Percentiles rank a stretch among this genome's conserved stretches.
Conservation (phyloP, 2,113 vertebrate genomes). For the Cinclus cinclus region DNA sequence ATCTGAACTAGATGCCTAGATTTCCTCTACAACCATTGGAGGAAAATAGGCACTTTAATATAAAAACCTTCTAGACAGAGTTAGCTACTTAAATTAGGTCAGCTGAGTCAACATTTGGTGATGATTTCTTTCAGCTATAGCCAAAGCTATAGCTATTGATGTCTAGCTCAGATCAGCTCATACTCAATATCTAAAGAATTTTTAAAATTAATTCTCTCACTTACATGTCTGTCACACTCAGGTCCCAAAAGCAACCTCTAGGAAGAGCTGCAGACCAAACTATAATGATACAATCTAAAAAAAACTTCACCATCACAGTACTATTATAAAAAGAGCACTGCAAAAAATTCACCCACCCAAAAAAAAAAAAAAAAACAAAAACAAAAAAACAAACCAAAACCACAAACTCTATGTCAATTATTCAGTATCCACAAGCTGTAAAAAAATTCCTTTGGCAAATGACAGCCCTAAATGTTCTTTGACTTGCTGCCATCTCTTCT, state of each 20-base stretch:
- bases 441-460: constrained; percentile 35
- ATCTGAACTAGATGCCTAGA: background rate
- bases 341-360: background rate
- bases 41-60: background rate
- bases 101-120: background rate
- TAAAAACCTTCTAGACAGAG: background rate
- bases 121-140: background rate
- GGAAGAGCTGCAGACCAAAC: background rate
- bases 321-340: background rate
- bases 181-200: background rate
- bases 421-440: background rate
- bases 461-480: constrained; percentile 25
- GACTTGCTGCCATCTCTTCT: constrained; percentile 29
- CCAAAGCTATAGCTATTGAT: background rate
- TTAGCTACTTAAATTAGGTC: background rate
- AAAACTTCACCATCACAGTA: background rate
- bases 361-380: background rate
- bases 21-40: background rate
- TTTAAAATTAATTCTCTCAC: background rate
- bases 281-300: background rate
- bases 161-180: background rate
- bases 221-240: background rate
- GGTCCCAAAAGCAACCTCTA: background rate
- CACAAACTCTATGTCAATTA: background rate
- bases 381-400: too few relatives aligned